Evolutionary conservation across 1,140 invertebrate species (phyloP).

Genomic region (Heterodera schachtii): DNA sequence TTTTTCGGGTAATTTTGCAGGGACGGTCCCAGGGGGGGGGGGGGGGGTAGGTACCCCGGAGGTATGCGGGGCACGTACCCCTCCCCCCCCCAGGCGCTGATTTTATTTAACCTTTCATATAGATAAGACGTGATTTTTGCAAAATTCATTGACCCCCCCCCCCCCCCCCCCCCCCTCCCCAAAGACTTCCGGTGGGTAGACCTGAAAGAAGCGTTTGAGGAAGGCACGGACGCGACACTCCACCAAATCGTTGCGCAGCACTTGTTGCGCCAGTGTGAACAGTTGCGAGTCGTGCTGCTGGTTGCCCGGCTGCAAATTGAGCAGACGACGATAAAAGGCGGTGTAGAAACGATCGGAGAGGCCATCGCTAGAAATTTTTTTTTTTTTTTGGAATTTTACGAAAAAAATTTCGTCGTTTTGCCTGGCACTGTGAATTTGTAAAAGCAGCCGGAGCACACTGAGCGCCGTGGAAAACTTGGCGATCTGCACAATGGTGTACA

Average conservation of each 20-base stretch:
- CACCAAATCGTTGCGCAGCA: constrained; percentile 79
- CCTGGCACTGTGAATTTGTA: constrained; percentile 76
- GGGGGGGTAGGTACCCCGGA: too few relatives aligned
- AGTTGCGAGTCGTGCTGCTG: constrained; percentile 78
- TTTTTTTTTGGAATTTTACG: too few relatives aligned
- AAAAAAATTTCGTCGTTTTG: constrained; percentile 47
- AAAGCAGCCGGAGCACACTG: constrained; percentile 82
- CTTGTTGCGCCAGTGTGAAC: constrained; percentile 83
- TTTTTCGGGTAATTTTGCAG: too few relatives aligned
- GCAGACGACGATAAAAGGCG: constrained; percentile 83
- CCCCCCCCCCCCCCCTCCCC: too few relatives aligned
- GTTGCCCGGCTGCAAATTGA: constrained; percentile 77
- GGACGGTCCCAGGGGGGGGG: too few relatives aligned
- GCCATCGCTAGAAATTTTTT: constrained; percentile 67
- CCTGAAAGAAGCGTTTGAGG: constrained; percentile 84
- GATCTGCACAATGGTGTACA: constrained; percentile 86
- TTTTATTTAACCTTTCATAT: too few relatives aligned
- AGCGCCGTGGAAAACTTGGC: constrained; percentile 78
- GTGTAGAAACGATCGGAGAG: constrained; percentile 79
- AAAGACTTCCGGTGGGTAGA: too few relatives aligned
- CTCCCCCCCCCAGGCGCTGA: too few relatives aligned
- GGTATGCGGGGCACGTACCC: too few relatives aligned
- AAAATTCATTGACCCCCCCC: too few relatives aligned
- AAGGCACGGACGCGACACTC: constrained; percentile 78
- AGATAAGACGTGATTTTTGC: too few relatives aligned